Base-by-base conservation (phyloP, 2,888 invertebrate species). In the Megaustenia siamemsis region DNA sequence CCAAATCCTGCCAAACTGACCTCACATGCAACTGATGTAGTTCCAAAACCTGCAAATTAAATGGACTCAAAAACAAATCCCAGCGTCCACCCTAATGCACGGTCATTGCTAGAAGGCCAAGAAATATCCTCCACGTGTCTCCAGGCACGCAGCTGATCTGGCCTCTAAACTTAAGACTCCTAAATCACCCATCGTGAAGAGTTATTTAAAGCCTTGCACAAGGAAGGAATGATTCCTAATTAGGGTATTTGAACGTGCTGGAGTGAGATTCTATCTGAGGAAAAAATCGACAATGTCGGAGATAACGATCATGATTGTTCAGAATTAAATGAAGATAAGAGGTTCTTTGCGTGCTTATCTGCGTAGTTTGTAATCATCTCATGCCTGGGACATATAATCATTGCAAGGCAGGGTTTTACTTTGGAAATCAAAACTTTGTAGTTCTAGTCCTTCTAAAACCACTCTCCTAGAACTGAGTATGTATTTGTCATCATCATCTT, bases 181-280 rank as follows among this genome's bases (percentile, higher is more conserved):
- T 28, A 32, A 12, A 68, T 35, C 35, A 35, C 35, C 35, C 38
- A 35, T 35, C 35, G 18, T 15, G 8, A 21, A 4, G 35, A 35
- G 38, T 35, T 35, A 68, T 35, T 35, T 68, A 38, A 68, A 68
- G 38, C 68, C 32, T 35, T 38, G 18, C 68, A 68, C 32, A 28
- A 18, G 35, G 35, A 68, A 38, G 38, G 10, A 35, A 68, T 68
- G 68, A 32, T 68, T 35, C 38, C 68, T 35, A 68, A 68, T 68
- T 68, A 38, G 68, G 68, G 68, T 38, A 68, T 68, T 68, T 68
- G 68, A 32, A 68, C 68, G 68, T 68, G 68, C 35, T 15, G 4
- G 68, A 68, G 68, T 68, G 35, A 18, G 35, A 1, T 68, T 35
- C 4, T 68, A 12, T 35, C 35, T 15, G 8, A 18, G 18, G 38